A percentile compares a stretch with the other conserved stretches of the same genome.
These are phyloP conservation scores for Heliconius aoede DNA, from an alignment of 2,888 invertebrate species.

Conservation along the genomic window DNA sequence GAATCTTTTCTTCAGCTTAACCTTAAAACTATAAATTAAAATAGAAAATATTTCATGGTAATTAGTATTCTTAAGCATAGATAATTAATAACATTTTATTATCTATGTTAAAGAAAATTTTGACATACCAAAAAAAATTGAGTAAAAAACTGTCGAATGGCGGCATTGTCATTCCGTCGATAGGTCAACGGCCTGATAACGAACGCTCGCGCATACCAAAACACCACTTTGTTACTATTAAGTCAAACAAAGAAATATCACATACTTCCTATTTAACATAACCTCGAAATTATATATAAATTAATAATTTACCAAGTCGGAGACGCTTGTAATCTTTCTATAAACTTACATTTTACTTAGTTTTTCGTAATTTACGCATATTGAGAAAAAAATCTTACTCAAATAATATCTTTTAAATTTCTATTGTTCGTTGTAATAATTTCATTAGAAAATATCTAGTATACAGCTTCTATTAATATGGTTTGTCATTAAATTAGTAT, in stretches of 20 bases:
- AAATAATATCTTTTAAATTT: background rate
- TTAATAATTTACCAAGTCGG: too few relatives aligned
- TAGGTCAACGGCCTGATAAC: slow-evolving; percentile 40
- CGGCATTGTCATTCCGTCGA: slow-evolving; percentile 22
- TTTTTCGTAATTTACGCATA: background rate
- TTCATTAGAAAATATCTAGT: background rate
- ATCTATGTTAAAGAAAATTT: background rate
- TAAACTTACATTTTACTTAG: background rate
- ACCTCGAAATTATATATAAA: too few relatives aligned
- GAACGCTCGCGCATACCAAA: slow-evolving; percentile 30
- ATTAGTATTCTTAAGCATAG: background rate
- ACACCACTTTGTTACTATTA: slow-evolving; percentile 25
- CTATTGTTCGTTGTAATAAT: too few relatives aligned
- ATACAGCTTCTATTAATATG: too few relatives aligned
- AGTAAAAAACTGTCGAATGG: background rate
- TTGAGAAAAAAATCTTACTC: background rate
- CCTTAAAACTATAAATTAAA: background rate
- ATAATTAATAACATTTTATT: background rate
- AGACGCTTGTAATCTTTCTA: background rate
- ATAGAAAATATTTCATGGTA: background rate
- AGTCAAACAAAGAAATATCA: slow-evolving; percentile 21
- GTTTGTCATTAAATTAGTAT: too few relatives aligned
- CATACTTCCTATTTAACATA: background rate
- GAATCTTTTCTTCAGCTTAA: background rate
- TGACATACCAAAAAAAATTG: background rate